These are phyloP conservation scores for Trematomus bernacchii DNA, from an alignment of 2,797 vertebrate species.

Conservation along the genomic window DNA sequence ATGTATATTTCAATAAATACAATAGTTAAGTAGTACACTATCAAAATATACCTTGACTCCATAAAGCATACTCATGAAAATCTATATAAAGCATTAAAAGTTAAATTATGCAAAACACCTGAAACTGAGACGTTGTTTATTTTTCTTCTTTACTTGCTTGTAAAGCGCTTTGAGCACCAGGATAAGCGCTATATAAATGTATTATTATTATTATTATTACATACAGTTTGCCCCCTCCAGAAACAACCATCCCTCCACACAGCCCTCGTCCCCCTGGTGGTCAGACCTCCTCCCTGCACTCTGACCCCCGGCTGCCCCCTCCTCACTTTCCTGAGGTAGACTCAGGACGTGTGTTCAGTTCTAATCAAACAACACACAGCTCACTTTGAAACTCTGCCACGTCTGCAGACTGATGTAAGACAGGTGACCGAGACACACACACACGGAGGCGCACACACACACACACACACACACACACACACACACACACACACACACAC, in stretches of 20 bases:
- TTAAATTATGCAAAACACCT: too few species aligned
- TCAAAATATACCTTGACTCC: background rate
- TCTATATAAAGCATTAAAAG: background rate
- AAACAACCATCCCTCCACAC: background rate
- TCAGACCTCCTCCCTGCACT: background rate
- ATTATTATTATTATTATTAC: too few species aligned
- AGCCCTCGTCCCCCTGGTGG: slow-evolving; percentile 48
- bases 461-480: slow-evolving; percentile 17
- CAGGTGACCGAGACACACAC: slow-evolving; percentile 6
- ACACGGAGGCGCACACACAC: slow-evolving; percentile 16
- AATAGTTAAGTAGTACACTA: background rate
- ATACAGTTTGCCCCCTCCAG: background rate
- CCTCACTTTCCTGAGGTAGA: background rate
- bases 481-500: slow-evolving; percentile 19
- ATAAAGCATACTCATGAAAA: background rate
- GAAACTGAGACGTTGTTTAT: too few species aligned
- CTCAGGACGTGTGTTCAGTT: background rate
- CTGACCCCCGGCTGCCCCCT: slow-evolving; percentile 29
- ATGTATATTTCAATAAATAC: too few species aligned
- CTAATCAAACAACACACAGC: slow-evolving; percentile 49
- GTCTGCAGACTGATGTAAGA: slow-evolving; percentile 34
- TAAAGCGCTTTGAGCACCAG: too few species aligned
- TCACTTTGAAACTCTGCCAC: slow-evolving; percentile 39
- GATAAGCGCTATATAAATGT: too few species aligned
- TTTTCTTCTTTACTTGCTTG: too few species aligned